Percentiles rank a stretch among this genome's conserved stretches.
Conservation (phyloP, 2,888 invertebrate genomes). For the Stegophylla sp. region DNA sequence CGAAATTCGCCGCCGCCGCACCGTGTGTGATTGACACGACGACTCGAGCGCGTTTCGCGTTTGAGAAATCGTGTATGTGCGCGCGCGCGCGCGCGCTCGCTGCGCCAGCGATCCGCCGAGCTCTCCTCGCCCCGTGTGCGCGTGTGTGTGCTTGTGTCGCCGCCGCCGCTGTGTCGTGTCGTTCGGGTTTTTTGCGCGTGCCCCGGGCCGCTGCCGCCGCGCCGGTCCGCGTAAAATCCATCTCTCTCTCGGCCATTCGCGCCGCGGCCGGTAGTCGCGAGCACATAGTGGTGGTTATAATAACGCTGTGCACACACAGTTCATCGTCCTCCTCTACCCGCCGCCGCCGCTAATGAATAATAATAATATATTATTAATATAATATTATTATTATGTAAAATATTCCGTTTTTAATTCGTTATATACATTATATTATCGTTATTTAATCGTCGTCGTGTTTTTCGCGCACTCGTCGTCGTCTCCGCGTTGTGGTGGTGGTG, state of each 20-base stretch:
- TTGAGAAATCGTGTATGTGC: neutral
- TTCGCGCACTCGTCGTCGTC: neutral
- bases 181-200: conserved; percentile 10
- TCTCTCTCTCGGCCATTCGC: conserved; percentile 22
- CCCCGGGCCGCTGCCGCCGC: neutral
- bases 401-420: neutral
- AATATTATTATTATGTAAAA: neutral
- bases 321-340: conserved; percentile 15
- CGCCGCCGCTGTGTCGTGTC: neutral
- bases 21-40: conserved; percentile 18
- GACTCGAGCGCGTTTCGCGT: conserved; percentile 14
- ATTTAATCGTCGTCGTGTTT: neutral
- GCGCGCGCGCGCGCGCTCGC: too few relatives aligned
- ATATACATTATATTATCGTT: neutral
- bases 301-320: neutral
- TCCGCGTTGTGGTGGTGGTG: conserved; percentile 35
- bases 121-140: too few relatives aligned
- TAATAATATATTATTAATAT: too few relatives aligned
- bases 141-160: too few relatives aligned
- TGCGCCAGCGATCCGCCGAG: too few relatives aligned
- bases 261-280: conserved; percentile 11
- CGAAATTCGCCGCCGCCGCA: neutral
- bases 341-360: neutral
- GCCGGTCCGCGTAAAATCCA: conserved; percentile 9
- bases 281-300: neutral